Conservation (phyloP, 2,888 invertebrate genomes). For the Spilarctia lutea region DNA sequence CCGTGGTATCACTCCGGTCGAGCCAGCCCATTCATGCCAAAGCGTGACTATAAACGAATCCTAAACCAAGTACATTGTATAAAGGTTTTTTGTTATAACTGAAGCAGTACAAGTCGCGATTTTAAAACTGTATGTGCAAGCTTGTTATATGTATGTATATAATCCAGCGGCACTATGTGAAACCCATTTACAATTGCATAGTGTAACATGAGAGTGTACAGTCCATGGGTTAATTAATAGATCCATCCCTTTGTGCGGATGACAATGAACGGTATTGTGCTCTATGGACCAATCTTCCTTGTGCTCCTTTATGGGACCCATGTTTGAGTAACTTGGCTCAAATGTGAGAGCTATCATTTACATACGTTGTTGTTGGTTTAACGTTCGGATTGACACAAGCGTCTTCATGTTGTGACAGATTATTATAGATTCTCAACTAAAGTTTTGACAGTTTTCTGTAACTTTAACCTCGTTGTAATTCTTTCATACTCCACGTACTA, state of each 20-base stretch:
- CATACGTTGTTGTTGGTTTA: background rate
- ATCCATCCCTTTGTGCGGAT: conserved; percentile 62
- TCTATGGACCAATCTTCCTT: conserved; percentile 61
- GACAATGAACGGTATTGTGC: conserved; percentile 66
- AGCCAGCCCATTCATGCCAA: too few species aligned
- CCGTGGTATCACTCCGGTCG: too few species aligned
- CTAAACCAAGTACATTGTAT: background rate
- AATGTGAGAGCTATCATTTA: conserved; percentile 23
- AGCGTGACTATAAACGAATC: background rate
- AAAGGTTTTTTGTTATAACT: background rate
- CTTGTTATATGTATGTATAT: background rate
- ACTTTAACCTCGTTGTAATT: background rate
- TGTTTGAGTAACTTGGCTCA: conserved; percentile 41
- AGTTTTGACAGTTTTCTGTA: background rate
- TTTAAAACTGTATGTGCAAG: background rate
- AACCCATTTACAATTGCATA: conserved; percentile 44
- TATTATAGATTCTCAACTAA: background rate
- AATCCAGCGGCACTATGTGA: background rate
- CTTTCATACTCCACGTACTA: background rate
- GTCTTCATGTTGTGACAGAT: background rate
- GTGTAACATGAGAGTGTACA: conserved; percentile 57
- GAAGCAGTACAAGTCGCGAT: background rate
- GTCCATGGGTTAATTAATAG: conserved; percentile 72
- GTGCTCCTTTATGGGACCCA: conserved; percentile 40
- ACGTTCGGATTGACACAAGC: background rate